A percentile compares a stretch with the other conserved stretches of the same genome.
These are phyloP conservation scores for Heliangelus exortis DNA, from an alignment of 2,797 vertebrate species.

Conservation along the genomic window DNA sequence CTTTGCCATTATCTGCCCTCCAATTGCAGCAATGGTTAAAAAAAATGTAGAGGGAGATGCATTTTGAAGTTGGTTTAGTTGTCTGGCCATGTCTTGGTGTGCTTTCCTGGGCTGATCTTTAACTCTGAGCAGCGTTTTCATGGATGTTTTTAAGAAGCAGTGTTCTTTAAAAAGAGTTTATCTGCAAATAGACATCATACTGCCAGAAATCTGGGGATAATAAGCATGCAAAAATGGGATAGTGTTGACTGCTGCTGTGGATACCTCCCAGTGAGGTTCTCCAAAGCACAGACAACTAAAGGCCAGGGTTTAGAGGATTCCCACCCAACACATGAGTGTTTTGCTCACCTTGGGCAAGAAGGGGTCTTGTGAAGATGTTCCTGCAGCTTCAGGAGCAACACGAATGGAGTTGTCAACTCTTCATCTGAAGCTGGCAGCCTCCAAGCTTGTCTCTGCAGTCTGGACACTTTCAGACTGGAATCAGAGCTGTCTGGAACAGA, in stretches of 20 bases:
- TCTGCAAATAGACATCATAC: not conserved
- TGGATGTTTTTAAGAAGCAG: not conserved
- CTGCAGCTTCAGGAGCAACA: not conserved
- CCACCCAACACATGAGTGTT: not conserved
- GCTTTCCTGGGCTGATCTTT: not conserved
- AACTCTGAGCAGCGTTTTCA: fast-evolving
- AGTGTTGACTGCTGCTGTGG: not conserved
- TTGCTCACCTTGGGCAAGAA: not conserved
- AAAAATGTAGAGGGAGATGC: fast-evolving
- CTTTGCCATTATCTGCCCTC: not conserved
- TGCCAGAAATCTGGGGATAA: not conserved
- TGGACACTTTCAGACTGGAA: not conserved
- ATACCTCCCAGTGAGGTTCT: not conserved
- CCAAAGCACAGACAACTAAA: not conserved
- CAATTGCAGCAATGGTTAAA: fast-evolving
- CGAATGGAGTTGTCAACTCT: not conserved
- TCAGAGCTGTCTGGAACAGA: not conserved
- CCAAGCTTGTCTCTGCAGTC: not conserved
- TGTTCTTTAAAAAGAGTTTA: not conserved
- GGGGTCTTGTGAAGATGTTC: not conserved
- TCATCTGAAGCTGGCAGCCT: not conserved
- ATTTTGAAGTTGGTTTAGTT: not conserved
- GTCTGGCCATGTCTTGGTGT: fast-evolving
- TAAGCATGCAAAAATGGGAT: fast-evolving
- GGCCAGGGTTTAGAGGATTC: not conserved